Conservation (phyloP, 1,140 invertebrate species). For the Sitobion miscanthi region DNA sequence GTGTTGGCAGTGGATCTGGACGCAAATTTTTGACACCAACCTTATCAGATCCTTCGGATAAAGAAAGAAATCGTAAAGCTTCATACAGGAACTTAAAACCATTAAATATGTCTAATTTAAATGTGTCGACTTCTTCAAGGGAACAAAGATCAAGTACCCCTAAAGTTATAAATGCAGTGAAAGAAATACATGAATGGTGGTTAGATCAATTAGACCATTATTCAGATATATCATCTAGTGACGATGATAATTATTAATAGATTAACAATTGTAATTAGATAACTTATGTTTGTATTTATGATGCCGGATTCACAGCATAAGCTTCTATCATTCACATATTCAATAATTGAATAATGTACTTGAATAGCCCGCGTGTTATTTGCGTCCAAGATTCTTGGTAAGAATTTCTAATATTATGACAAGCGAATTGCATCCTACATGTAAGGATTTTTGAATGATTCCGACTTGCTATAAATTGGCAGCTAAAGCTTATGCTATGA, state of each 20-base stretch:
- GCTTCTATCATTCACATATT: neutral
- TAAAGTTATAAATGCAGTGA: conserved; percentile 45
- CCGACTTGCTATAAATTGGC: neutral
- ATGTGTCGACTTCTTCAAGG: conserved; percentile 29
- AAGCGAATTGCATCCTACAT: no score
- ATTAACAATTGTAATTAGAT: neutral
- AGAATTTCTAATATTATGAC: no score
- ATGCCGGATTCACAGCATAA: neutral
- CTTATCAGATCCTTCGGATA: conserved; percentile 78
- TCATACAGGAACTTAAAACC: conserved; percentile 32
- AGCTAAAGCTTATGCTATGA: neutral
- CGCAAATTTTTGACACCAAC: conserved; percentile 88
- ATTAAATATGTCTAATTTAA: conserved; percentile 46
- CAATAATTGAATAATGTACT: neutral
- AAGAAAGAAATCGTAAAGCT: conserved; percentile 44
- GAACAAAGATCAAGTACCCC: conserved; percentile 37
- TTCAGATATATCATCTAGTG: conserved; percentile 48
- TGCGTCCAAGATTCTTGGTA: no score
- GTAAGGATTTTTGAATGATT: neutral
- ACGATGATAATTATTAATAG: conserved; percentile 50
- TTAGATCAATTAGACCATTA: conserved; percentile 44
- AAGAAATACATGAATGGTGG: conserved; percentile 58
- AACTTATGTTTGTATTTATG: neutral
- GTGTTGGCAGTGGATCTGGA: conserved; percentile 79
- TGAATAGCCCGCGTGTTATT: no score